Evolutionary conservation across 2,797 vertebrate species (phyloP).

Genomic region (Characodon lateralis): DNA sequence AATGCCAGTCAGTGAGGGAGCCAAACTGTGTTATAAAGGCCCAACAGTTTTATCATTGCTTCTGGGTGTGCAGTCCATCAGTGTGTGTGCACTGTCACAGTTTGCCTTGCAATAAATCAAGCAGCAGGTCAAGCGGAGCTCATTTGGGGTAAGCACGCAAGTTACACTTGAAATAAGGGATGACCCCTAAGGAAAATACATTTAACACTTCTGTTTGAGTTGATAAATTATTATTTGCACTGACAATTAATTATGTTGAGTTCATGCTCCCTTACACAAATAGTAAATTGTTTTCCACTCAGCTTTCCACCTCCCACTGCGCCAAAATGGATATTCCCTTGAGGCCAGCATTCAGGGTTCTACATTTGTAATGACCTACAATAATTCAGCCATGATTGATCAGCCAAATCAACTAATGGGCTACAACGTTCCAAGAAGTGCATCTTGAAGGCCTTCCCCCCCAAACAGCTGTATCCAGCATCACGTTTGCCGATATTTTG

Average conservation of each 20-base stretch:
- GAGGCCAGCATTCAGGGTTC: slow-evolving; percentile 44
- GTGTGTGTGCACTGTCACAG: not conserved
- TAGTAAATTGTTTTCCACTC: slow-evolving; percentile 13
- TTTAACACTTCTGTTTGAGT: slow-evolving; percentile 16
- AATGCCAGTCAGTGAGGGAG: slow-evolving; percentile 42
- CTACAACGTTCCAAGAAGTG: slow-evolving; percentile 24
- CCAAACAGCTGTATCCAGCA: slow-evolving; percentile 15
- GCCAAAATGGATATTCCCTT: slow-evolving; percentile 44
- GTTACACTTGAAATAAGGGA: slow-evolving; percentile 4
- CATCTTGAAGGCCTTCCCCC: slow-evolving; percentile 16
- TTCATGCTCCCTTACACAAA: slow-evolving; percentile 3
- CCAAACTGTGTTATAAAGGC: slow-evolving; percentile 36
- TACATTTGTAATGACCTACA: slow-evolving; percentile 61
- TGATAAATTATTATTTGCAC: slow-evolving; percentile 35
- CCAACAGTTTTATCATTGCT: slow-evolving; percentile 55
- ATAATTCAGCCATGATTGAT: slow-evolving; percentile 66
- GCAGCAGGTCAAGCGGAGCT: slow-evolving; percentile 20
- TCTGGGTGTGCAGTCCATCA: slow-evolving; percentile 16
- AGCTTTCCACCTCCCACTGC: slow-evolving; percentile 40
- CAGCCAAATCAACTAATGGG: slow-evolving; percentile 56
- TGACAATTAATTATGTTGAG: slow-evolving; percentile 23
- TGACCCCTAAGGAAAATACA: slow-evolving; percentile 1
- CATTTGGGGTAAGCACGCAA: slow-evolving; percentile 17
- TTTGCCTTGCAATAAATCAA: slow-evolving; percentile 27
- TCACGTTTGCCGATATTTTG: slow-evolving; percentile 12